Evolutionary conservation across 2,888 invertebrate species (phyloP), one percentile per base, ranked within the genome.

Genomic region (Parasteatoda lunata): DNA sequence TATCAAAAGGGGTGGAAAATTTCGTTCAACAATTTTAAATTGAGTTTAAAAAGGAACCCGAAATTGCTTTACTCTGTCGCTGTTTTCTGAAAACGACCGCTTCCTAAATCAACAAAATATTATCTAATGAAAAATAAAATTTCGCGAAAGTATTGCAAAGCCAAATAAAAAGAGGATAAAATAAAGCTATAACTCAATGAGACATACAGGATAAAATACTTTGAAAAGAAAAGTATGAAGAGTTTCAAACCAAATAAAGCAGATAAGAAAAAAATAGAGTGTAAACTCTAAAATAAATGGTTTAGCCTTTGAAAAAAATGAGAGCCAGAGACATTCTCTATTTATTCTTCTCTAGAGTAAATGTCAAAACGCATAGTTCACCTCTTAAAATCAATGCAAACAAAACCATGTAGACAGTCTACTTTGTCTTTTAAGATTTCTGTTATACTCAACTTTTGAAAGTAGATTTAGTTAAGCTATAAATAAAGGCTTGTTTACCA

Each of bases 221-320:
- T 5, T 30, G 52, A 59, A 59, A 59, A 54, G 64, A 49, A 77
- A 70, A 68, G 51, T 77, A 77, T 77, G 65, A 68, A 68, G 66
- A 52, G 77, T 77, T 51, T 48, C 59, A 13, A 45, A 48, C 51
- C 77, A 45, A 66, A 52, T 30, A 77, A 68, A 68, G 52, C 59
- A 52, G 45, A 77, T 49, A 64, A 75, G n/a, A 77, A 66, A 77
- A 13, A 51, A 51, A 5, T 65, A 68, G 52, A 68, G 30, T 77
- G 65, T 77, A 59, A 77, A 77, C 77, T 66, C 51, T 45, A 66
- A 66, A 77, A 77, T 77, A 77, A 77, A 77, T 77, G 77, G 77
- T 68, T 52, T 15, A 68, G 51, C 66, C 11, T 77, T 77, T n/a
- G 11, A 11, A 54, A 77, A 68, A 77, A 54, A 77, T 30, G 77